Percentiles rank a stretch among this genome's conserved stretches.
Conservation (phyloP, 2,797 vertebrate genomes). For the Onychomys torridus region DNA sequence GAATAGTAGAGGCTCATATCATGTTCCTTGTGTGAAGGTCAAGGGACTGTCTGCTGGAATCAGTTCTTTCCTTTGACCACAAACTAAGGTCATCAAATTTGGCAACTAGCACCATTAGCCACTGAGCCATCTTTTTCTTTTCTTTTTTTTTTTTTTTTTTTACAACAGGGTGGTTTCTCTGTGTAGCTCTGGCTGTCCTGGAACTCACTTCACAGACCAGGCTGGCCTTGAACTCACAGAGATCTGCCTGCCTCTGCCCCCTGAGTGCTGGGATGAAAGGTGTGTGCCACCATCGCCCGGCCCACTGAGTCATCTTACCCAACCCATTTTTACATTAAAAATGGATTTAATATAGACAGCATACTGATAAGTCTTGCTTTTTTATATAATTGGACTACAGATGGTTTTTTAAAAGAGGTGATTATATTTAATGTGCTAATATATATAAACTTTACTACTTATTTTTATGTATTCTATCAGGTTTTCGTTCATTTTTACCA, state of each 20-base stretch:
- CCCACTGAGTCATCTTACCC: not conserved
- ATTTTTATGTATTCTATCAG: conserved; percentile 1
- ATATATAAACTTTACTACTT: not conserved
- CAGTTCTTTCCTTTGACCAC: not conserved
- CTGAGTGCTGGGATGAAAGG: not conserved
- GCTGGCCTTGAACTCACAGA: not conserved
- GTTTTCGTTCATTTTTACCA: not conserved
- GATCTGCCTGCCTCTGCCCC: too few relatives aligned
- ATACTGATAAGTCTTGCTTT: not conserved
- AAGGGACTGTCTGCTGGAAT: not conserved
- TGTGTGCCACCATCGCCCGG: not conserved
- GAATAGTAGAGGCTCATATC: not conserved
- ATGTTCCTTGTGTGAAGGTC: not conserved
- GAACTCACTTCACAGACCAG: too few relatives aligned
- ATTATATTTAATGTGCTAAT: not conserved
- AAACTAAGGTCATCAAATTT: not conserved
- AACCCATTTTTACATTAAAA: not conserved
- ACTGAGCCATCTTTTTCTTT: not conserved
- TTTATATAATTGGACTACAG: not conserved
- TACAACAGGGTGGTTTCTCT: not conserved
- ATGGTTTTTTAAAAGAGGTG: not conserved
- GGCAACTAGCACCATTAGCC: not conserved
- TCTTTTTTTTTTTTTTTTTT: not conserved
- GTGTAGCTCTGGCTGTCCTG: not conserved
- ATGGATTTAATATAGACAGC: not conserved